Evolutionary conservation across 2,888 invertebrate genomes (phyloP), one percentile per base, ranked within the genome.

Genomic region (Eurytoma californica): DNA sequence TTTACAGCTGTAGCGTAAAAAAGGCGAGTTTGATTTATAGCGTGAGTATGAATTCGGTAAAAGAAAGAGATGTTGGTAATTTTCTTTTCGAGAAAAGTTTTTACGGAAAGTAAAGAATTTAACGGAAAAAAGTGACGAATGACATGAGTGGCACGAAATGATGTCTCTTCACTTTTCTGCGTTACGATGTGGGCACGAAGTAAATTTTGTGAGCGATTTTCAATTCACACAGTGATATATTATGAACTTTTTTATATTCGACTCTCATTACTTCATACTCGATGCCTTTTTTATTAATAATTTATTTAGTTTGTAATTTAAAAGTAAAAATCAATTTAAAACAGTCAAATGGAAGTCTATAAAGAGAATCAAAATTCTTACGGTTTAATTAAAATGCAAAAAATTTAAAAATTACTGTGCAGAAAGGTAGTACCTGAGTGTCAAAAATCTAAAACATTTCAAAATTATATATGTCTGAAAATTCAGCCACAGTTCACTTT

Each of bases 1-100:
- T 28, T 61, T 39, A 63, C 72, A 72, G 30, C 39, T 39, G 39
- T 63, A 63, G 63, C 63, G 39, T 72, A n/a, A 30, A 30, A 72
- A 51, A 72, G 72, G 61, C 53, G 60, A 70, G 53, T 30, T 24
- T 63, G 63, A 30, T 51, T 28, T 24, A 51, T 60, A 39, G 39
- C 39, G 39, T 39, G 39, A 39, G 9, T 39, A 39, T 39, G 39
- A 39, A 0, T 58, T 58, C 12, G 60, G 58, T 18, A 20, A 55
- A 60, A 73, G 20, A 39, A 57, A 13, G 5, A 24, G 4, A 53
- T 49, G 16, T 47, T 28, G n/a, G 18, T 13, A 72, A 63, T 18
- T 28, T 13, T n/a, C 20, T 14, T 30, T 65, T 55, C 20, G 51
- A 47, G 18, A 3, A 53, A 12, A 9, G 7, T 14, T 14, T 14